Conservation (phyloP, 1,140 invertebrate species). For the Coptotermes formosanus region DNA sequence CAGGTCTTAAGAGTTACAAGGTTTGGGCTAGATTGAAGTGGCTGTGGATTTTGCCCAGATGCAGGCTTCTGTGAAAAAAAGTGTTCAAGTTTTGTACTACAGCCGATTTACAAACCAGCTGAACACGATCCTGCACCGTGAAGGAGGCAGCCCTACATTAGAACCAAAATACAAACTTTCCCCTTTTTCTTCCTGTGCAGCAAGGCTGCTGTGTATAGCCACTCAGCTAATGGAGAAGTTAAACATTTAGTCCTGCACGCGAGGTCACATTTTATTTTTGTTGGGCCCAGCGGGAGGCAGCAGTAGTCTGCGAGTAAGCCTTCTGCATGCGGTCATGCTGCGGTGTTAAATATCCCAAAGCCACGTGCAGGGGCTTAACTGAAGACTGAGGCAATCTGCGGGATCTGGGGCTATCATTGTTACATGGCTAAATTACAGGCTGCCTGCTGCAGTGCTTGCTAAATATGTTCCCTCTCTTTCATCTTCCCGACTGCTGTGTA, state of each 20-base stretch:
- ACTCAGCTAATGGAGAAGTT: background rate
- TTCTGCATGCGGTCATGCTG: background rate
- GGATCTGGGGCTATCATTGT: background rate
- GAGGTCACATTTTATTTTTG: background rate
- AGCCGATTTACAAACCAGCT: background rate
- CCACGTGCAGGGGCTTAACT: conserved; percentile 3
- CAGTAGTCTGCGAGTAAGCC: background rate
- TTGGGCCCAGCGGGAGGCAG: background rate
- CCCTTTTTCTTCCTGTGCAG: background rate
- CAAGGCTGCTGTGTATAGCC: background rate
- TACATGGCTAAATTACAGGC: background rate
- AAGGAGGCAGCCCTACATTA: background rate
- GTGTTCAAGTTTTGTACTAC: background rate
- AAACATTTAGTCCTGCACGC: background rate
- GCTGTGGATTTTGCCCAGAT: background rate
- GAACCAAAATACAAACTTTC: background rate
- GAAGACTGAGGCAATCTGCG: background rate
- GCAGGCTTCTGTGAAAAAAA: background rate
- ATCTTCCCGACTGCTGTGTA: background rate
- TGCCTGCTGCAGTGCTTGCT: background rate
- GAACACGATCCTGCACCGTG: background rate
- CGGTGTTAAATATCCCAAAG: conserved; percentile 3
- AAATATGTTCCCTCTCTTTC: background rate
- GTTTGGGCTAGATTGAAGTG: too few species aligned
- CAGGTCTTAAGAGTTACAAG: too few species aligned